Conservation (phyloP, 1,140 invertebrate species). For the Zaprionus nigranus region DNA sequence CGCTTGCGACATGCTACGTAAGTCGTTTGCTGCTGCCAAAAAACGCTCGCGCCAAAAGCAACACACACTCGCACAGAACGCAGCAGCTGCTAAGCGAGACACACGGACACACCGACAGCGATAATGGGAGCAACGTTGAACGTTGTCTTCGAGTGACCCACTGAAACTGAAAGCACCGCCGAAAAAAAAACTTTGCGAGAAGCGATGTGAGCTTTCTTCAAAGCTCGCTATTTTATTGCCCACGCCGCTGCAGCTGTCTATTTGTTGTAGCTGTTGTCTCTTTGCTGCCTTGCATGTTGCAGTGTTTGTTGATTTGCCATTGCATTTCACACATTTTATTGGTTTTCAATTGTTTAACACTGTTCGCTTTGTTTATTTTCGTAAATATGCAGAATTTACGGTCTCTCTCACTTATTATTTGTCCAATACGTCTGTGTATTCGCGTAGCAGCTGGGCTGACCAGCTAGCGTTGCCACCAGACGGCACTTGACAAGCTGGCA, state of each 20-base stretch:
- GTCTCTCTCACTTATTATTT: constrained; percentile 14
- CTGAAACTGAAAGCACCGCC: constrained; percentile 46
- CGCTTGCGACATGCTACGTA: constrained; percentile 51
- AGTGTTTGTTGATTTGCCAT: background rate
- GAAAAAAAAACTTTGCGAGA: constrained; percentile 2
- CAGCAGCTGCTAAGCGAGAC: constrained; percentile 6
- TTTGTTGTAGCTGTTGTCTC: background rate
- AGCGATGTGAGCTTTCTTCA: constrained; percentile 17
- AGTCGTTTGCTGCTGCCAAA: constrained; percentile 46
- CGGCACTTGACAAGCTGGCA: background rate
- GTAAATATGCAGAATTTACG: background rate
- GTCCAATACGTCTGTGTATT: background rate
- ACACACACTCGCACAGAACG: constrained; percentile 25
- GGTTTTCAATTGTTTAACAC: constrained; percentile 11
- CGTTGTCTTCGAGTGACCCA: constrained; percentile 53
- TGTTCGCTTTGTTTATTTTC: background rate
- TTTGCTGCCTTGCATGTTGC: background rate
- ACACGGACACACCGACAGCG: constrained; percentile 11
- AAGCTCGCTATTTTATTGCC: constrained; percentile 26
- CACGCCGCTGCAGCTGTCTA: background rate
- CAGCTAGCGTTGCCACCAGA: constrained; percentile 18
- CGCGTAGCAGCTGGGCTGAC: constrained; percentile 14
- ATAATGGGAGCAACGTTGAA: constrained; percentile 4
- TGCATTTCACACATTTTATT: constrained; percentile 8
- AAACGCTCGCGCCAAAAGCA: constrained; percentile 65